Conservation (phyloP, 2,797 vertebrate species). For the Mallotus villosus region DNA sequence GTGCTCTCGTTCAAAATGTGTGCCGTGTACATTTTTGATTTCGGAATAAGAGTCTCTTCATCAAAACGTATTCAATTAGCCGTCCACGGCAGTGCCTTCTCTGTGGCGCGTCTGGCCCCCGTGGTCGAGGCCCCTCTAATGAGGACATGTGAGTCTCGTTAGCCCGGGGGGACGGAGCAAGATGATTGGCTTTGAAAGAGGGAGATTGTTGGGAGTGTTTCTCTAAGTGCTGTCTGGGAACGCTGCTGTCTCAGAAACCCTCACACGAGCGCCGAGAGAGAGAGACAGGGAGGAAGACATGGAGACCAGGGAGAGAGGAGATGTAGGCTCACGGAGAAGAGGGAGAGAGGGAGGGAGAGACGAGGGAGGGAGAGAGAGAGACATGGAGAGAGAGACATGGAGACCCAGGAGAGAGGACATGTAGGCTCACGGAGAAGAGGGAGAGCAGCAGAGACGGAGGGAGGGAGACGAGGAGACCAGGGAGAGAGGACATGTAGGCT, state of each 20-base stretch:
- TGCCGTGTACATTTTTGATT: neutral
- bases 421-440: neutral
- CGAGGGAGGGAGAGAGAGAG: too few relatives aligned
- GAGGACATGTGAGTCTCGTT: conserved; percentile 76
- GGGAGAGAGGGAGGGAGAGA: neutral
- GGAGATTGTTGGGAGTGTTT: conserved; percentile 59
- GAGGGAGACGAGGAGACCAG: neutral
- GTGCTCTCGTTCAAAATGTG: neutral
- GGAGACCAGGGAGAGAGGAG: neutral
- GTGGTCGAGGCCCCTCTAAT: conserved; percentile 38
- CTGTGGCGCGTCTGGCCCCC: conserved; percentile 33
- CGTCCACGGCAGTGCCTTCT: conserved; percentile 39
- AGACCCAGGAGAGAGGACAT: too few relatives aligned
- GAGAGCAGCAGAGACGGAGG: neutral
- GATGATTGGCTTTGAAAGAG: conserved; percentile 67
- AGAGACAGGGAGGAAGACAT: neutral
- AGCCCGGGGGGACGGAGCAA: conserved; percentile 60
- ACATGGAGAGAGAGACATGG: too few relatives aligned
- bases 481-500: too few relatives aligned
- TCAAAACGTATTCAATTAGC: conserved; percentile 46
- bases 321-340: neutral
- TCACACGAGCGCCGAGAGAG: neutral
- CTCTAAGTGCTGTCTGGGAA: conserved; percentile 34
- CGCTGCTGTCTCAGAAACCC: neutral
- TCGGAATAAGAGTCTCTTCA: conserved; percentile 36